phyloP scores from a whole-genome alignment of 2,113 vertebrate genomes.

The Zosterops lateralis region DNA sequence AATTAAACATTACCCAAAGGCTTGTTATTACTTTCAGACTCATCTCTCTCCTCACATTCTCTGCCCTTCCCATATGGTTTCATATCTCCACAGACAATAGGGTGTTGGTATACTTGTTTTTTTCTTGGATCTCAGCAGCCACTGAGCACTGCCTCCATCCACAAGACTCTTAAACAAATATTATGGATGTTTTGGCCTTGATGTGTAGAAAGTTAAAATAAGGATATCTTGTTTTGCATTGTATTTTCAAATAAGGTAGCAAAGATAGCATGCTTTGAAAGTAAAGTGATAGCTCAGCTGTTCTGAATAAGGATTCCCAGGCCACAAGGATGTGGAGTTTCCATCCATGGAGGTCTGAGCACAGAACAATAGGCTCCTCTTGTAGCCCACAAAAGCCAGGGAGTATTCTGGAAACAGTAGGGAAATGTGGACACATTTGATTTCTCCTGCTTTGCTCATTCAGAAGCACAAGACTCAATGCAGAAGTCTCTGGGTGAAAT shows the following conservation, averaged over 20 bases:
- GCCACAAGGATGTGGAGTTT: accelerated
- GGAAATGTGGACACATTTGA: not conserved
- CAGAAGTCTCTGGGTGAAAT: not conserved
- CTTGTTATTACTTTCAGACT: not conserved
- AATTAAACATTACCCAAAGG: slow-evolving; percentile 31
- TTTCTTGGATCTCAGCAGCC: not conserved
- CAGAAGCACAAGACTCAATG: not conserved
- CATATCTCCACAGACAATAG: not conserved
- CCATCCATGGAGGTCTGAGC: not conserved
- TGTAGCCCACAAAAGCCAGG: not conserved
- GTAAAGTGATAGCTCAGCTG: not conserved
- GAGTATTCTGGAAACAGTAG: not conserved
- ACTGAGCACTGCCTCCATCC: not conserved
- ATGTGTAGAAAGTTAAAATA: not conserved
- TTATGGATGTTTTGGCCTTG: not conserved
- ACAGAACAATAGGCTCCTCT: not conserved
- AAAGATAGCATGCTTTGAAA: not conserved
- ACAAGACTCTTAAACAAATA: not conserved
- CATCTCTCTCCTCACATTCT: not conserved
- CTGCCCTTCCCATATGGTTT: not conserved
- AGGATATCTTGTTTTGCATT: not conserved
- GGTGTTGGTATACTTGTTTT: not conserved
- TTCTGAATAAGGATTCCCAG: not conserved
- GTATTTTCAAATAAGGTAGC: not conserved
- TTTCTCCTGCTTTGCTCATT: not conserved